Percentiles rank a stretch among this genome's conserved stretches.
Conservation (phyloP, 2,888 invertebrate species). For the Punctoribates punctum region DNA sequence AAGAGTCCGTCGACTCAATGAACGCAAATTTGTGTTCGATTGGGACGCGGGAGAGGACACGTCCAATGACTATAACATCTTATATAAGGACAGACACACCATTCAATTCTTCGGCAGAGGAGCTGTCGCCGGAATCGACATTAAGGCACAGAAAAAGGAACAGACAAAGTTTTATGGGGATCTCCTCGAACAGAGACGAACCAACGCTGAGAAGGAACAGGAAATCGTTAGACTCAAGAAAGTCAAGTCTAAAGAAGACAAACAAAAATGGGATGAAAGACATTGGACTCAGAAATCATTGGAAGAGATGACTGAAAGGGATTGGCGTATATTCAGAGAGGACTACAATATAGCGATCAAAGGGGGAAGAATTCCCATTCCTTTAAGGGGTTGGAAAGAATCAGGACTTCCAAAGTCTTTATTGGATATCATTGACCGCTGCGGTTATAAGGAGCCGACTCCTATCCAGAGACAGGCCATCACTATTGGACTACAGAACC, state of each 20-base stretch:
- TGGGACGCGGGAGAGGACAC: conserved; percentile 99
- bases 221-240: conserved; percentile 89
- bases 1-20: conserved; percentile 86
- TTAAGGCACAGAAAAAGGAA: conserved; percentile 72
- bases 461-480: conserved; percentile 99
- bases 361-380: conserved; percentile 79
- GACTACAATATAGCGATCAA: conserved; percentile 98
- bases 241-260: conserved; percentile 90
- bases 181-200: conserved; percentile 80
- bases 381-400: conserved; percentile 91
- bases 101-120: conserved; percentile 97
- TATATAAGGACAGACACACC: conserved; percentile 88
- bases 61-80: conserved; percentile 89
- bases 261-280: conserved; percentile 97
- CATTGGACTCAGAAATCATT: conserved; percentile 96
- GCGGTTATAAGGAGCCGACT: conserved; percentile 96
- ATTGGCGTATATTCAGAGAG: conserved; percentile 99
- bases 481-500: conserved; percentile 77
- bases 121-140: conserved; percentile 95
- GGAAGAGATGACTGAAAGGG: conserved; percentile 95
- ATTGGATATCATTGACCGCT: conserved; percentile 85
- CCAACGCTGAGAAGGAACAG: conserved; percentile 93
- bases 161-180: conserved; percentile 97
- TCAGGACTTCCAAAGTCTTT: conserved; percentile 83
- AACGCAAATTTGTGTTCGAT: conserved; percentile 98